Percentiles rank a stretch among this genome's conserved stretches.
Evolutionary conservation across 2,888 invertebrate species (phyloP).

Genomic region (Xanthia togata): DNA sequence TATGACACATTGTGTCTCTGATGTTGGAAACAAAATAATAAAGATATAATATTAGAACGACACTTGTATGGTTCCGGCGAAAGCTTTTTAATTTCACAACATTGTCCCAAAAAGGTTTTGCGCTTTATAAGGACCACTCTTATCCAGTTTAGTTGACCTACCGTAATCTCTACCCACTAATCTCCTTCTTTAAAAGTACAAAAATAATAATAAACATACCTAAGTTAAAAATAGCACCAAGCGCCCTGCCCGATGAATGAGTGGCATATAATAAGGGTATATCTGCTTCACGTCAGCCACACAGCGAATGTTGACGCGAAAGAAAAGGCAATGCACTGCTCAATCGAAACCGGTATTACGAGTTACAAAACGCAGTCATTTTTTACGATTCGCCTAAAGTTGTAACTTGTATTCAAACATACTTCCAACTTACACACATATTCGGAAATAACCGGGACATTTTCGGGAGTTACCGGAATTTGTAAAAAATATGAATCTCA

Average conservation of each 20-base stretch:
- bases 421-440: background rate
- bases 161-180: background rate
- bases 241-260: constrained; percentile 34
- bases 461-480: background rate
- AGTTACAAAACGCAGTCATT: constrained; percentile 47
- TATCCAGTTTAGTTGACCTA: background rate
- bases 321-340: constrained; percentile 55
- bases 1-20: background rate
- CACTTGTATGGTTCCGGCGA: background rate
- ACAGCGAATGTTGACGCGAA: constrained; percentile 22
- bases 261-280: constrained; percentile 42
- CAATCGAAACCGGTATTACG: constrained; percentile 46
- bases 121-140: too few species aligned
- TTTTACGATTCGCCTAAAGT: constrained; percentile 40
- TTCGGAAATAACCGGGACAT: background rate
- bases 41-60: background rate
- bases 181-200: background rate
- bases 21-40: background rate
- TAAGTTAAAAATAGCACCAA: constrained; percentile 15
- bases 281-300: constrained; percentile 9
- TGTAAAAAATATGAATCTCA: background rate
- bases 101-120: background rate
- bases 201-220: background rate
- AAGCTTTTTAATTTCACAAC: background rate
- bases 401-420: constrained; percentile 26